phyloP scores from a whole-genome alignment of 2,797 vertebrate genomes.

The Hozukius guyotensis region DNA sequence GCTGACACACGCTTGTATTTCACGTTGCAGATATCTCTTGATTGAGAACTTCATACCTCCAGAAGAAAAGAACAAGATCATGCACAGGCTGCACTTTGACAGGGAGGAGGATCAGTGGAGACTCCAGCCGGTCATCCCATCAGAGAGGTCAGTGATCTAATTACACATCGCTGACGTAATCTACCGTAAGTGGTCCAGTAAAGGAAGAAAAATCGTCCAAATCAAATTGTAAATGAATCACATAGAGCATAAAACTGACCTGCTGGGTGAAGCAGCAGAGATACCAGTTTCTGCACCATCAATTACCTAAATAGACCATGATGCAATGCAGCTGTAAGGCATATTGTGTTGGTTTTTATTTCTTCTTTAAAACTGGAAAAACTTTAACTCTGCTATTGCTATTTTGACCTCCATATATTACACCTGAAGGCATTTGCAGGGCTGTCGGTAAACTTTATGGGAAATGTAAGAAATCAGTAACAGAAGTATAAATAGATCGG shows the following conservation, averaged over 20 bases:
- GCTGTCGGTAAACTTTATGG: neutral
- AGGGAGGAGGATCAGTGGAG: conserved; percentile 97
- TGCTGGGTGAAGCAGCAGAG: neutral
- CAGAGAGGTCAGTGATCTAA: conserved; percentile 84
- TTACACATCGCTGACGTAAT: neutral
- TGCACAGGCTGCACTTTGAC: conserved; percentile 94
- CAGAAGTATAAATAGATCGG: neutral
- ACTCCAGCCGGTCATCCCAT: conserved; percentile 89
- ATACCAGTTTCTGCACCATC: neutral
- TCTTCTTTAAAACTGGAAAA: neutral
- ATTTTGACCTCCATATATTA: neutral
- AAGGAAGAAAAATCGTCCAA: neutral
- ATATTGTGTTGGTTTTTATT: neutral
- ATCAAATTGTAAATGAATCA: neutral
- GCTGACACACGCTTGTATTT: neutral
- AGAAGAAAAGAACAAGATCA: conserved; percentile 97
- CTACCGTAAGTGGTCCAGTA: neutral
- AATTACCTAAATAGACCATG: neutral
- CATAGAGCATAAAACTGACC: neutral
- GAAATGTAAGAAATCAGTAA: conserved; percentile 3
- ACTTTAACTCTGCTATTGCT: neutral
- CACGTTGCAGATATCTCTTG: conserved; percentile 88
- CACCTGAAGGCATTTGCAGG: neutral
- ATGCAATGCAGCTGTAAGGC: neutral
- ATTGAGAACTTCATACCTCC: conserved; percentile 99